Evolutionary conservation across 1,140 invertebrate species (phyloP), one percentile per base, ranked within the genome.

Genomic region (Anadara kagoshimensis): DNA sequence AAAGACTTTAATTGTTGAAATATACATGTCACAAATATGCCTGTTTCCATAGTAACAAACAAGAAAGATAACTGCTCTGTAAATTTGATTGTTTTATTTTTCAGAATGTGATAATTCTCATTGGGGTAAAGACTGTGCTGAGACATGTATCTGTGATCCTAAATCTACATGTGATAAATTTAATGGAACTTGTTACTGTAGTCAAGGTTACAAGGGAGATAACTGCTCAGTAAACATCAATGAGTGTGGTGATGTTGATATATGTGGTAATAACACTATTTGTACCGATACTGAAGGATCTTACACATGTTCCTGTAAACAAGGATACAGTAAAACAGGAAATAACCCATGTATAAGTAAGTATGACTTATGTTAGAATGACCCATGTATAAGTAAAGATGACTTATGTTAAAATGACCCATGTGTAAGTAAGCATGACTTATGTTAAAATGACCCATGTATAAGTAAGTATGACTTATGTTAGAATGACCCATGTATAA

Each of bases 141-240:
- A 70, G 12, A 69, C 41, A 0, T 83, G 81, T 76, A 36, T 57
- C 14, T 83, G 81, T 65, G 62, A 44, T 0, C 54, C 57, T 8
- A 74, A 45, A 10, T 63, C 62, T 26, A 44, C 59, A 1, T 83
- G 81, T 64, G 24, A 79, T 53, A 62, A 65, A 1, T 41, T 64
- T 0, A 20, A n/a, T 10, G 82, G 82, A 7, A 44, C 14, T 4
- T 83, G 81, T 45, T 5, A 59, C 5, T 83, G 81, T 63, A 68
- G 74, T 18, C 29, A 18, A 5, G 81, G 81, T 5, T 83, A 79
- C 79, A 64, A 57, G 0, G 81, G 79, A 0, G 41, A 26, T 5
- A 71, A 76, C 12, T 84, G 83, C 71, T 67, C 78, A 18, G 47
- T 26, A 12, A 73, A 82, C 24, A 44, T 82, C n/a, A 68, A 82